Base-by-base conservation (phyloP, 92 coral and sea anemone species). In the Muricea muricata region DNA sequence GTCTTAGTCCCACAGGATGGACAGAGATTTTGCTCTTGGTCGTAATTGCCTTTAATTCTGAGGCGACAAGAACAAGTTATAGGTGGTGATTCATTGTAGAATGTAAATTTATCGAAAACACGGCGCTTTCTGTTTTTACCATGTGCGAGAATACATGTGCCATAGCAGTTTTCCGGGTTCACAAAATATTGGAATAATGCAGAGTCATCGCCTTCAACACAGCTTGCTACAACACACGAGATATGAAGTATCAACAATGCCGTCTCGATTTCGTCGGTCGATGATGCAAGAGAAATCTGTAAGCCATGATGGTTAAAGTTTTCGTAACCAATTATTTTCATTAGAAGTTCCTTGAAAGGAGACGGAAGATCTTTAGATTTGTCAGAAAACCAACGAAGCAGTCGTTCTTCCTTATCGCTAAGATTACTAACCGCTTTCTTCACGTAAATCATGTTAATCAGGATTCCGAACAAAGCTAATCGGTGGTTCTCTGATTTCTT, bases 361-460 rank as follows among this genome's bases (percentile, higher is more conserved):
- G 13, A 21, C 13, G 94, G 69, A 6, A 67, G 26, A 37, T 71
- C 31, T 48, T 24, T 13, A 11, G 94, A 6, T 30, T 85, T 65
- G 28, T 76, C 73, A 26, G 28, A 17, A 11, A 93, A 81, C 48
- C 82, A 86, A 26, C 78, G 76, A 4, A 87, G 91, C 20, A 80
- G 91, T 48, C 86, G 88, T 60, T 87, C 91, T 34, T 97, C 99
- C 25, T 91, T 92, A 84, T 92, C 97, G 80, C 86, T 89, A 47
- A 87, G 58, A 66, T 65, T 54, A 12, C 94, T 89, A 47, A 58
- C 65, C 1, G 99, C 93, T 57, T 94, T 94, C 67, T 90, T 87
- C 0, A 92, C 76, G 73, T 88, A 93, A 84, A 97, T 87, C 84
- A 80, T 71, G 68, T 93, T 91, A 8, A 65, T 56, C 26, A 92